A percentile compares a stretch with the other conserved stretches of the same genome.
Evolutionary conservation across 35 echinoderm and acorn worm species (phyloP).

Genomic region (Heliocidaris tuberculata): DNA sequence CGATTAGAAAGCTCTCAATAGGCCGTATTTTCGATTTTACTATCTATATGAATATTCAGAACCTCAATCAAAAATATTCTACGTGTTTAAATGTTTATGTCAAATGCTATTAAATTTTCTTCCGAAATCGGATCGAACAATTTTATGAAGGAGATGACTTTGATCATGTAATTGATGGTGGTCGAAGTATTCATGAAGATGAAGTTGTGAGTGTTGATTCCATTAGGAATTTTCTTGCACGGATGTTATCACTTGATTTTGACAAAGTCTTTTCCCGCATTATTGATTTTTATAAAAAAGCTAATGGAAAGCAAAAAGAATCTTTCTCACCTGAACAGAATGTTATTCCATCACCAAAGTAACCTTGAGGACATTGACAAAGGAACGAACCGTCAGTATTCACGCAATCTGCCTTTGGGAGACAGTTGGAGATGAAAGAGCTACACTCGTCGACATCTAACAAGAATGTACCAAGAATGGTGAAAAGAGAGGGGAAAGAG

Average conservation of each 20-base stretch:
- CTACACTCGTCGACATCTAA: constrained; percentile 23
- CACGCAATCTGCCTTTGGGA: constrained; percentile 13
- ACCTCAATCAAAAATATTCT: no score
- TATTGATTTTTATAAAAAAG: not conserved
- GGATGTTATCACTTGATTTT: not conserved
- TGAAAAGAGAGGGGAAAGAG: not conserved
- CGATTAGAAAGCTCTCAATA: no score
- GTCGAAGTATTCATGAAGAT: not conserved
- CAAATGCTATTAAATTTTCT: no score
- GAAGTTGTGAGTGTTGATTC: not conserved
- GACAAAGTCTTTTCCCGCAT: not conserved
- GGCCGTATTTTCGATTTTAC: no score
- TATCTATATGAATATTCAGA: no score
- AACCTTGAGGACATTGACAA: constrained; percentile 26
- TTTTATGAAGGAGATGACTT: no score
- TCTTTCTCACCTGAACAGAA: constrained; percentile 33
- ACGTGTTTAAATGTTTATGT: no score
- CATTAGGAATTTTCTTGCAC: not conserved
- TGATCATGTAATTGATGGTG: no score
- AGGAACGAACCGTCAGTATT: constrained; percentile 42
- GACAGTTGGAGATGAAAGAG: not conserved
- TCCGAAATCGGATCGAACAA: no score
- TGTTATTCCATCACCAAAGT: constrained; percentile 33
- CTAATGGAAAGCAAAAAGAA: not conserved
- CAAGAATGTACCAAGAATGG: not conserved